Evolutionary conservation across 1,140 invertebrate species (phyloP), one percentile per base, ranked within the genome.

Genomic region (Drosophila punjabiensis): DNA sequence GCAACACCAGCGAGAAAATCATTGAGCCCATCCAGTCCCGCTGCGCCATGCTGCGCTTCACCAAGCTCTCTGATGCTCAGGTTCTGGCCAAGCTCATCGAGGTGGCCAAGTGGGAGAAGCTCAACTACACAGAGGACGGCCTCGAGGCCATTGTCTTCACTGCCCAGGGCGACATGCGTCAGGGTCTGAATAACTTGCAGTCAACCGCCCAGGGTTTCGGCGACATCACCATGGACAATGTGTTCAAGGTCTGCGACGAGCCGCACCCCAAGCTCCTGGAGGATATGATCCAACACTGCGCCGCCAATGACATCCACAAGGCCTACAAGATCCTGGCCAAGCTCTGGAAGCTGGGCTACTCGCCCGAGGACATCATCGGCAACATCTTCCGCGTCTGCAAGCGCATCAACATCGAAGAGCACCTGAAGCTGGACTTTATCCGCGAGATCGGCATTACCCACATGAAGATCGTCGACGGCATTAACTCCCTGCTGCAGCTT

Each of bases 231-330:
- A 96, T 96, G 70, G 96, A 98, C 89, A 99, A 99, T 95, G 99
- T 99, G n/a, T 99, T 99, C 91, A 99, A 99, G 95, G 98, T 99
- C 16, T 99, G 99, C 93, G 99, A 99, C 94, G 99, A 99, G 93
- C 99, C 99, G 0, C 98, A 99, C 95, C 99, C 99, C 9, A 94
- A 99, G 70, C 92, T 99, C 1, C 96, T 99, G 11, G 97, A 97
- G 93, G 96, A 97, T 77, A 99, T 99, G 98, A 94, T 99, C 56
- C 95, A 97, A 64, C 95, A 96, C 85, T 99, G 98, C 94, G 94
- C 95, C 0, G 93, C 96, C 55, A 96, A 96, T 41, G 96, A 99
- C 76, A 96, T 99, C 74, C 96, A 96, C 63, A 96, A 97, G 82
- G 97, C 98, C 3, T 99, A 97, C 89, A 97, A 97, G 95, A 95